phyloP scores from a whole-genome alignment of 2,888 invertebrate species.

The Molorchus minor region DNA sequence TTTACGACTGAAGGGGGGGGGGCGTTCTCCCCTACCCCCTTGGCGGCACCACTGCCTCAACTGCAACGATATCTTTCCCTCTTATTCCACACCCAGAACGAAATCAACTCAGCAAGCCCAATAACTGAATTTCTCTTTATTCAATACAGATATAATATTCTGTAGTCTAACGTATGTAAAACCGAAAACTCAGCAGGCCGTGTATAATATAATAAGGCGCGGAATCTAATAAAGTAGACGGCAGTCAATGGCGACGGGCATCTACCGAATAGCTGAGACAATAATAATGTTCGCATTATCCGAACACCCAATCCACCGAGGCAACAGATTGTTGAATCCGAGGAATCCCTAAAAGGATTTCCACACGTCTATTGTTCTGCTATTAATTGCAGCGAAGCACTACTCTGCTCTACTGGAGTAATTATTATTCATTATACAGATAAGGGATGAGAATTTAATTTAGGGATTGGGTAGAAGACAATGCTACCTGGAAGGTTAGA shows the following conservation, averaged over 20 bases:
- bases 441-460: constrained; percentile 45
- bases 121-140: constrained; percentile 11
- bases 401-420: constrained; percentile 43
- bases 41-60: constrained; percentile 8
- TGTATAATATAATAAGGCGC: constrained; percentile 33
- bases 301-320: constrained; percentile 37
- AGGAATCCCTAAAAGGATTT: constrained; percentile 49
- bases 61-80: too few species aligned
- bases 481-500: too few species aligned
- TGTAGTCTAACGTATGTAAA: constrained; percentile 7
- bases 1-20: too few species aligned
- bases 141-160: constrained; percentile 4
- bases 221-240: constrained; percentile 40
- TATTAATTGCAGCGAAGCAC: constrained; percentile 49
- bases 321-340: constrained; percentile 46
- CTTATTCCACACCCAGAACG: background rate
- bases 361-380: constrained; percentile 52
- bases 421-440: constrained; percentile 50
- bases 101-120: background rate
- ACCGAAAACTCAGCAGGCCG: constrained; percentile 29
- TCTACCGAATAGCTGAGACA: constrained; percentile 34
- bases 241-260: constrained; percentile 34
- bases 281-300: constrained; percentile 40
- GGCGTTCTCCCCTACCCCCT: too few species aligned
- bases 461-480: constrained; percentile 14